These are phyloP conservation scores for Drosophila fungiperda DNA, from an alignment of 2,888 invertebrate genomes.

Conservation along the genomic window DNA sequence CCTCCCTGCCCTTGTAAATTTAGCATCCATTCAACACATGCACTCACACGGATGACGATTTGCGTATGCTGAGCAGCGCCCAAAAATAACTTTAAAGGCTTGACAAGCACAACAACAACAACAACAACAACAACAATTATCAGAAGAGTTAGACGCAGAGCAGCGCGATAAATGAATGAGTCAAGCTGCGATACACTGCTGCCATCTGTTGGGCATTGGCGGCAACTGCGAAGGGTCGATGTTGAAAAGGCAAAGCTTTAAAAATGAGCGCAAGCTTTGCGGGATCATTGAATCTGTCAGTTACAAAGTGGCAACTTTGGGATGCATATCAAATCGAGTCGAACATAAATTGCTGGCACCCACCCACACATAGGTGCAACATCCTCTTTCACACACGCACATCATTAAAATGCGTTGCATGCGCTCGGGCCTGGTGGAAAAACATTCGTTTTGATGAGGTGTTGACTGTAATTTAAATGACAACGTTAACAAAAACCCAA, in stretches of 20 bases:
- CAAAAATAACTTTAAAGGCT: slow-evolving; percentile 52
- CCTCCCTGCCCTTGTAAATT: background rate
- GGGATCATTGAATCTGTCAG: slow-evolving; percentile 54
- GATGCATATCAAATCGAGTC: slow-evolving; percentile 21
- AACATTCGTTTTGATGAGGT: slow-evolving; percentile 80
- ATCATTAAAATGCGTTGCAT: slow-evolving; percentile 65
- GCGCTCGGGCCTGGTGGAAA: slow-evolving; percentile 56
- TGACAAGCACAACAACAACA: slow-evolving; percentile 21
- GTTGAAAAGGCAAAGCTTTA: slow-evolving; percentile 46
- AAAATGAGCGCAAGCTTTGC: slow-evolving; percentile 49
- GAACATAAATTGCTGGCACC: slow-evolving; percentile 35
- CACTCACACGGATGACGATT: slow-evolving; percentile 3
- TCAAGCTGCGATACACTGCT: slow-evolving; percentile 33
- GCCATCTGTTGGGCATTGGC: slow-evolving; percentile 71
- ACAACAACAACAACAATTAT: slow-evolving; percentile 13
- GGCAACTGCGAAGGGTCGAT: slow-evolving; percentile 48
- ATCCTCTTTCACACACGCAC: slow-evolving; percentile 51
- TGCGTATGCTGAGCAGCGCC: slow-evolving; percentile 24
- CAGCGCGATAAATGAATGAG: slow-evolving; percentile 42
- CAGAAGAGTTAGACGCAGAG: slow-evolving; percentile 45
- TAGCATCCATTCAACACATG: slow-evolving; percentile 7
- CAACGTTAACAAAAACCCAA: slow-evolving; percentile 34
- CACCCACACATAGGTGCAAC: slow-evolving; percentile 27
- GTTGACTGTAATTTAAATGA: slow-evolving; percentile 76
- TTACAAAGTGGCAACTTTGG: slow-evolving; percentile 7